These are phyloP conservation scores for Brachyrhaphis roseni DNA, from an alignment of 2,797 vertebrate genomes.

Conservation along the genomic window DNA sequence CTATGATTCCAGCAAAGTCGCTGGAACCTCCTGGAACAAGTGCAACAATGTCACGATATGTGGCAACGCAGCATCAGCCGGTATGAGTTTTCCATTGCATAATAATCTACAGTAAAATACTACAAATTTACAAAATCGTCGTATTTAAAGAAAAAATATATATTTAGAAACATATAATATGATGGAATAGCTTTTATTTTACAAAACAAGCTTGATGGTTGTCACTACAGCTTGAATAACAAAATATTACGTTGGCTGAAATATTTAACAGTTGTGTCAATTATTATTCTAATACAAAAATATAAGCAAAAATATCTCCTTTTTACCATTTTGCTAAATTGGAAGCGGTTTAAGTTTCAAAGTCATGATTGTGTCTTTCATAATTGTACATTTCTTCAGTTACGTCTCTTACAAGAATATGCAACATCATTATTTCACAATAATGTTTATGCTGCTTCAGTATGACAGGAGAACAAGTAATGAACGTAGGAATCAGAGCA, in stretches of 20 bases:
- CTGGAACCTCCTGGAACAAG: not conserved
- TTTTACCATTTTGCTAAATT: not conserved
- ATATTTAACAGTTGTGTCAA: not conserved
- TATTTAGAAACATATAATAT: not conserved
- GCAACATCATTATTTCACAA: not conserved
- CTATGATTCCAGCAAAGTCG: not conserved
- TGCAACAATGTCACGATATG: not conserved
- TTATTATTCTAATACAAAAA: not conserved
- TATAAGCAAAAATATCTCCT: not conserved
- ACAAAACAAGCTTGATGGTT: not conserved
- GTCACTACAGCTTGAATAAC: not conserved
- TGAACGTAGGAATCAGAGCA: not conserved
- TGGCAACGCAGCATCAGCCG: not conserved
- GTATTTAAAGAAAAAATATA: not conserved
- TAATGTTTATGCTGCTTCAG: not conserved
- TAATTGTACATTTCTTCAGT: not conserved
- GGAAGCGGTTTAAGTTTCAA: not conserved
- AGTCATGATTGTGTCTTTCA: not conserved
- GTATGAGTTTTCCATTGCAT: not conserved
- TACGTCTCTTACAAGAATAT: not conserved
- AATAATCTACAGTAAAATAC: not conserved
- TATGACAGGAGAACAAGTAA: not conserved
- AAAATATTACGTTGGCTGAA: not conserved
- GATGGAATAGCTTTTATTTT: not conserved
- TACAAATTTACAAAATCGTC: not conserved